Percentiles rank a stretch among this genome's conserved stretches.
These are phyloP conservation scores for Myiopsitta monachus DNA, from an alignment of 2,113 vertebrate genomes.

Conservation along the genomic window DNA sequence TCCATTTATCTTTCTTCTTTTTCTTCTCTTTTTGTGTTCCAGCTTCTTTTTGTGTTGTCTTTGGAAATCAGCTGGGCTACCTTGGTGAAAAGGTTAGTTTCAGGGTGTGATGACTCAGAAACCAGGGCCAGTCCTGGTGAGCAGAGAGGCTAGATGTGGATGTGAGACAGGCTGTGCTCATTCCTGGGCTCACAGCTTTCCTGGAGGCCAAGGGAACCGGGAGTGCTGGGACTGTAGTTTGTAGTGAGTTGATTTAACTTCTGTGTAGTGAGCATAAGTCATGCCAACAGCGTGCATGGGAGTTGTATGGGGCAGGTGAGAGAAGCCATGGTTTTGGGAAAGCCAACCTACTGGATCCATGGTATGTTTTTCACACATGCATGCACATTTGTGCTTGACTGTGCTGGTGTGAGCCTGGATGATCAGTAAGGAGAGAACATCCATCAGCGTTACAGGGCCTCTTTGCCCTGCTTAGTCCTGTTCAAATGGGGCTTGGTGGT, in stretches of 20 bases:
- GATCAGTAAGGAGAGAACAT: not conserved
- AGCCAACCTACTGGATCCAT: not conserved
- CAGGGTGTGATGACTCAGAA: not conserved
- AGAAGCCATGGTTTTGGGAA: not conserved
- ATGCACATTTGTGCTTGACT: not conserved
- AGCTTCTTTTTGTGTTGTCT: not conserved
- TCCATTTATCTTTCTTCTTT: not conserved
- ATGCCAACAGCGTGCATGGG: rapidly evolving
- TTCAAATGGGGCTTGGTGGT: not conserved
- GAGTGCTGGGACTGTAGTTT: not conserved
- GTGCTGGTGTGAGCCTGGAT: not conserved
- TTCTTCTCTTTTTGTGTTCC: not conserved
- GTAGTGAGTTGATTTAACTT: not conserved
- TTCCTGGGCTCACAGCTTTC: not conserved
- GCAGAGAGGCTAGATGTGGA: not conserved
- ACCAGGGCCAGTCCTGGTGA: not conserved
- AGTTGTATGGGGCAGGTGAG: not conserved
- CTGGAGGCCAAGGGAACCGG: not conserved
- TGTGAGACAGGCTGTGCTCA: not conserved
- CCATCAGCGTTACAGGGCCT: not conserved
- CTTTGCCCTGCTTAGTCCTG: not conserved
- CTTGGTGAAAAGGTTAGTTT: not conserved
- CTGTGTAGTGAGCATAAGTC: not conserved
- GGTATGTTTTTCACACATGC: not conserved
- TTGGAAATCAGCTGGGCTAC: not conserved